These are phyloP conservation scores for Carassius carassius DNA, from an alignment of 2,113 vertebrate genomes.

Conservation along the genomic window DNA sequence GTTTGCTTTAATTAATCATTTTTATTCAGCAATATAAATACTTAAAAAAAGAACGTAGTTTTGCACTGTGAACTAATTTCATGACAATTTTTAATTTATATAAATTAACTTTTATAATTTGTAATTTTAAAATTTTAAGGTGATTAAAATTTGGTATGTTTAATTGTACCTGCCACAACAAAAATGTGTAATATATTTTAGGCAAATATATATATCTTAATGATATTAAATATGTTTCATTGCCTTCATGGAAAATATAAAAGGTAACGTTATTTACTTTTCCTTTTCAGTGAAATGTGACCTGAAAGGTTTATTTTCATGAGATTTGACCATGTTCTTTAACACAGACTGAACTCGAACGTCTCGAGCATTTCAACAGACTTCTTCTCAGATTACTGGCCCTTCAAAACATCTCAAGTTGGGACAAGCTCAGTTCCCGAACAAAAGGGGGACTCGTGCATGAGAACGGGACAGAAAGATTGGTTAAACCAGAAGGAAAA, in stretches of 20 bases:
- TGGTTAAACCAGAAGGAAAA: neutral
- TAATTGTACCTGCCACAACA: too few species aligned
- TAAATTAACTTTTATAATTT: too few species aligned
- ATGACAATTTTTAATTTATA: neutral
- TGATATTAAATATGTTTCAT: neutral
- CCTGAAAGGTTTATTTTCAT: neutral
- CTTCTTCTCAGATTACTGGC: slow-evolving; percentile 30
- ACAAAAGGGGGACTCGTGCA: slow-evolving; percentile 55
- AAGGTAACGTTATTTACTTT: neutral
- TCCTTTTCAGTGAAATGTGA: neutral
- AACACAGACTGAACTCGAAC: neutral
- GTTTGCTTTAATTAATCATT: neutral
- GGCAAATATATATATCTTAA: too few species aligned
- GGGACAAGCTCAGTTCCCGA: slow-evolving; percentile 48
- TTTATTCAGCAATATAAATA: neutral
- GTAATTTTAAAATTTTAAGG: too few species aligned
- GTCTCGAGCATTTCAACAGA: neutral
- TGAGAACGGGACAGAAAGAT: neutral
- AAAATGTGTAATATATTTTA: too few species aligned
- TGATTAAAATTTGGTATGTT: too few species aligned
- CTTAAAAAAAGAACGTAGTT: neutral
- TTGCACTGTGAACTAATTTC: neutral
- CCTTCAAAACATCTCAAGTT: slow-evolving; percentile 52
- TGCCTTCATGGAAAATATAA: neutral
- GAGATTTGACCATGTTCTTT: too few species aligned